Conservation (phyloP, 2,797 vertebrate species). For the Pitangus sulphuratus region DNA sequence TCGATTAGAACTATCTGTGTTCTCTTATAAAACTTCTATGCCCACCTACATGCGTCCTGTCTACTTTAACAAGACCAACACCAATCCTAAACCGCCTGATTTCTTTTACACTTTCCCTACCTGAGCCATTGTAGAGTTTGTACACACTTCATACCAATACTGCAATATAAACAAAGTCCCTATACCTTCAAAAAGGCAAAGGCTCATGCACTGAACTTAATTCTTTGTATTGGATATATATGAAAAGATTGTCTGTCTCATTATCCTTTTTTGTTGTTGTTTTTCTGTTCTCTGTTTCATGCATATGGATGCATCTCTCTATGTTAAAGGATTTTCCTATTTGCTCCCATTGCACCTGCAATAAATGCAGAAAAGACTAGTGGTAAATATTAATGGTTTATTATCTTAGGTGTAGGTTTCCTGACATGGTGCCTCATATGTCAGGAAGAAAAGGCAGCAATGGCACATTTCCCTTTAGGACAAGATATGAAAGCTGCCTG, state of each 20-base stretch:
- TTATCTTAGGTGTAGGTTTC: neutral
- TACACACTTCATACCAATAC: neutral
- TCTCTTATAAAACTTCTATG: neutral
- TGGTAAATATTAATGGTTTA: neutral
- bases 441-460: neutral
- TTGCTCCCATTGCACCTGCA: neutral
- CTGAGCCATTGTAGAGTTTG: neutral
- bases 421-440: neutral
- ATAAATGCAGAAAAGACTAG: neutral
- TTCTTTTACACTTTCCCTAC: neutral
- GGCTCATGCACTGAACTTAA: neutral
- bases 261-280: neutral
- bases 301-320: neutral
- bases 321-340: neutral
- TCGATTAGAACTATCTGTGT: neutral
- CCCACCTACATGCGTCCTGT: neutral
- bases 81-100: neutral
- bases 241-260: neutral
- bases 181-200: neutral
- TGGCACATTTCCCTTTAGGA: neutral
- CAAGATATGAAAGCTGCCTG: neutral
- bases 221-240: neutral
- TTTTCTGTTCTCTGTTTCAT: neutral
- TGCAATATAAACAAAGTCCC: neutral
- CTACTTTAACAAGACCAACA: neutral